Conservation (phyloP, 2,797 vertebrate genomes). For the Heterohyrax brucei region DNA sequence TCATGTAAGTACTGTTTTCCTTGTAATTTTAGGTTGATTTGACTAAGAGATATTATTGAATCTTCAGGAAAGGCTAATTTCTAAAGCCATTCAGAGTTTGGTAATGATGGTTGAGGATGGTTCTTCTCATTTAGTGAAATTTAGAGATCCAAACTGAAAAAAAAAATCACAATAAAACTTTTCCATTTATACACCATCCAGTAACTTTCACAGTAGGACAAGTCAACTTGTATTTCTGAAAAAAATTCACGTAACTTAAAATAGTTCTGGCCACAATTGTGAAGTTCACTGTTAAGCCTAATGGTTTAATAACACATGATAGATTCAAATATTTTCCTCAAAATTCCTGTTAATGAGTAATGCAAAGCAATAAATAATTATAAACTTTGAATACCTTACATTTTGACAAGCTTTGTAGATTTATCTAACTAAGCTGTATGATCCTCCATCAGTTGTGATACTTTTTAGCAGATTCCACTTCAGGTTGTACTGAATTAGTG, state of each 20-base stretch:
- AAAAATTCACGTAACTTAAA: background rate
- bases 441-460: background rate
- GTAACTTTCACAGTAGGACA: background rate
- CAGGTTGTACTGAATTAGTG: background rate
- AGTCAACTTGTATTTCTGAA: background rate
- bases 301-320: background rate
- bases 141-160: background rate
- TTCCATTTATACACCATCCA: background rate
- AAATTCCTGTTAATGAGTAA: background rate
- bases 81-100: background rate
- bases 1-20: background rate
- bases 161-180: background rate
- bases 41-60: constrained; percentile 8
- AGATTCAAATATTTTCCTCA: background rate
- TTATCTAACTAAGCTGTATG: background rate
- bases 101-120: background rate
- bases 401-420: background rate
- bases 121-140: constrained; percentile 23
- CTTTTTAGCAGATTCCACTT: background rate
- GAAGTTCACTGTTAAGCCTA: background rate
- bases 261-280: background rate
- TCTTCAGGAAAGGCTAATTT: constrained; percentile 10
- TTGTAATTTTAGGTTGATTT: constrained; percentile 17
- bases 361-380: background rate
- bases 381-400: background rate